Percentiles rank a stretch among this genome's conserved stretches.
These are phyloP conservation scores for Venusia cambrica DNA, from an alignment of 2,888 invertebrate species.

Conservation along the genomic window DNA sequence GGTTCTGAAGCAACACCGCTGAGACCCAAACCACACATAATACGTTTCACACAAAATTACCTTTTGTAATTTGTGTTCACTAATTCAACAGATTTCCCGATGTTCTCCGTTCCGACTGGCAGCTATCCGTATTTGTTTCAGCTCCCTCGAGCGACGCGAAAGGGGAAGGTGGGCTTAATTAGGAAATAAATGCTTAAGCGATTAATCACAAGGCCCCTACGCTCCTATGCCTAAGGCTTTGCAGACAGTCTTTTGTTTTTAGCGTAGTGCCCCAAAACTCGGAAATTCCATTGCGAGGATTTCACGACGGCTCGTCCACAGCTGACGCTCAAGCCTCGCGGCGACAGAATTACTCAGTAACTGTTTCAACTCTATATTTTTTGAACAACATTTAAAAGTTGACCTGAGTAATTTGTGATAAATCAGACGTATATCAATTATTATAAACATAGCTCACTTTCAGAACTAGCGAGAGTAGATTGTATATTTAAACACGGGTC, in stretches of 20 bases:
- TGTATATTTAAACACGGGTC: too few relatives aligned
- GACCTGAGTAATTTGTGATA: too few relatives aligned
- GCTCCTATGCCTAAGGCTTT: constrained; percentile 33
- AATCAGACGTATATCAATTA: too few relatives aligned
- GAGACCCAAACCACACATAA: constrained; percentile 17
- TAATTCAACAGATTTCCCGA: constrained; percentile 65
- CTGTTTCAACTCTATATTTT: too few relatives aligned
- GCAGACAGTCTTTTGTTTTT: constrained; percentile 48
- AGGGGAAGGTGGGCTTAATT: constrained; percentile 76
- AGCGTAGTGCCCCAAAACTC: constrained; percentile 18
- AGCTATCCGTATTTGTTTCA: constrained; percentile 61
- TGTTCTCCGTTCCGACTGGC: constrained; percentile 52
- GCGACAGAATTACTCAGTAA: too few relatives aligned
- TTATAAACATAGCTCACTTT: too few relatives aligned
- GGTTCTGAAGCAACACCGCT: constrained; percentile 8
- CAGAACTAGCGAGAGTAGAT: too few relatives aligned
- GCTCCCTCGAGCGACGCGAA: constrained; percentile 56
- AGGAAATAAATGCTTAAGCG: constrained; percentile 76
- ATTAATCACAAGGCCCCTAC: constrained; percentile 72
- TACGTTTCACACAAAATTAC: constrained; percentile 33
- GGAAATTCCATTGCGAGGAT: constrained; percentile 1
- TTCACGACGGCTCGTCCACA: constrained; percentile 7
- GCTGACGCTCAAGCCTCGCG: constrained; percentile 9
- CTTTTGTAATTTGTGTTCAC: constrained; percentile 57
- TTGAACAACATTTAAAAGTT: too few relatives aligned